Evolutionary conservation across 2,888 invertebrate species (phyloP).

Genomic region (Sepiola atlantica): DNA sequence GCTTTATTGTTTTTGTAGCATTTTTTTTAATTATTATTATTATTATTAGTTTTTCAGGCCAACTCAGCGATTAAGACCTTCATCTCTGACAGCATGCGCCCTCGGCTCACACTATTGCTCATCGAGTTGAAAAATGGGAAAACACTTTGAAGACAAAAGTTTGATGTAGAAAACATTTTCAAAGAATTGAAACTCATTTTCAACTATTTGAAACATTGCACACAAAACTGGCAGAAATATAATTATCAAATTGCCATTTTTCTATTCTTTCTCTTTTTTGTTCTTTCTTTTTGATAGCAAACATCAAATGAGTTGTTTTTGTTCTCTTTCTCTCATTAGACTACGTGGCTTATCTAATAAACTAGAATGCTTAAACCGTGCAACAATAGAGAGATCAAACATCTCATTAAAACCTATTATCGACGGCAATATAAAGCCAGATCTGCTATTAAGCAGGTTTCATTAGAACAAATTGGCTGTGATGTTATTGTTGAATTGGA

Average conservation of each 20-base stretch:
- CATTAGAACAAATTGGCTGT: background rate
- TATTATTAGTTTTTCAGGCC: background rate
- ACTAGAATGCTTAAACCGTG: constrained; percentile 32
- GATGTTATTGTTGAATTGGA: background rate
- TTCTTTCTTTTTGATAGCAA: background rate
- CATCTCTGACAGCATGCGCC: constrained; percentile 17
- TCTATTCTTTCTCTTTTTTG: background rate
- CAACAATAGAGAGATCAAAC: background rate
- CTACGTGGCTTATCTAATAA: background rate
- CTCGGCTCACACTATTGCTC: constrained; percentile 5
- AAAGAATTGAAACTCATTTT: background rate
- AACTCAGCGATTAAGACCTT: background rate
- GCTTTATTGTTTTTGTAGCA: too few species aligned
- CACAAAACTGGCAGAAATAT: constrained; percentile 32
- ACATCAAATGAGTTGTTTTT: background rate
- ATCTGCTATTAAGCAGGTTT: background rate
- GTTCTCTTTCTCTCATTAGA: background rate
- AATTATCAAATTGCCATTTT: background rate
- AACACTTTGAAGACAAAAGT: constrained; percentile 22
- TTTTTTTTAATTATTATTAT: too few species aligned
- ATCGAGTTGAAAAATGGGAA: background rate
- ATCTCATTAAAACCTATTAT: constrained; percentile 32
- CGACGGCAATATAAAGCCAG: background rate
- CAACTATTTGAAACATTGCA: background rate
- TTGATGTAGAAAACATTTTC: constrained; percentile 32